Evolutionary conservation across 1,140 invertebrate genomes (phyloP), one percentile per base, ranked within the genome.

Genomic region (Rhyzopertha dominica): DNA sequence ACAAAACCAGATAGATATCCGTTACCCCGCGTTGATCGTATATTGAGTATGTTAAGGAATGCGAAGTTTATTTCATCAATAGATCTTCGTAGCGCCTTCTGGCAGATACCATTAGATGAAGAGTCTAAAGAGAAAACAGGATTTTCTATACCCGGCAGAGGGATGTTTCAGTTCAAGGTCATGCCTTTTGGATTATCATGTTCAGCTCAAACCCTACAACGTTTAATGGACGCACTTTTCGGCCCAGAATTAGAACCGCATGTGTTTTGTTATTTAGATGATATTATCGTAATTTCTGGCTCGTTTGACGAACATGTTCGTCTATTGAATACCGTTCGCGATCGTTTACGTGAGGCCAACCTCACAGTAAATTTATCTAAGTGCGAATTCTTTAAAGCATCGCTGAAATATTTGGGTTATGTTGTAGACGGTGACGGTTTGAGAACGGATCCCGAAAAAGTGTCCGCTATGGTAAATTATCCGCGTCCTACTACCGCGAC

Each of bases 1-100:
- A 73, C 70, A 0, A 54, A 49, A 16, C 49, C 58, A 28, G 69
- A 74, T 43, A 46, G 47, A 13, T 75, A 64, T 51, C 74, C 73
- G 0, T 25, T 51, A 12, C 36, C 36, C 4, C 20, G 18, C 16
- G 23, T 39, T 7, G 4, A 39, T 12, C 5, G 14, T 26, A 58
- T 58, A 13, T 30, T 68, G 12, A 60, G 61, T 38, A 53, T 39
- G 20, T 41, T 65, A 7, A 28, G 36, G 31, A 34, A 62, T 36
- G 56, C 62, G 9, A 53, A 38, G 19, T 67, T 50, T 45, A 37
- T 67, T 2, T 47, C 47, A 1, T 53, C 54, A 1, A 34, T 65
- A 5, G 65, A 67, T 49, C 31, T 67, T 7, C 51, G 45, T 16
- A 48, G 46, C 10, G 56, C 49, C 2, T 66, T 53, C 43, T 63